phyloP scores from a whole-genome alignment of 2,888 invertebrate species.

The Standfussiana lucernea region DNA sequence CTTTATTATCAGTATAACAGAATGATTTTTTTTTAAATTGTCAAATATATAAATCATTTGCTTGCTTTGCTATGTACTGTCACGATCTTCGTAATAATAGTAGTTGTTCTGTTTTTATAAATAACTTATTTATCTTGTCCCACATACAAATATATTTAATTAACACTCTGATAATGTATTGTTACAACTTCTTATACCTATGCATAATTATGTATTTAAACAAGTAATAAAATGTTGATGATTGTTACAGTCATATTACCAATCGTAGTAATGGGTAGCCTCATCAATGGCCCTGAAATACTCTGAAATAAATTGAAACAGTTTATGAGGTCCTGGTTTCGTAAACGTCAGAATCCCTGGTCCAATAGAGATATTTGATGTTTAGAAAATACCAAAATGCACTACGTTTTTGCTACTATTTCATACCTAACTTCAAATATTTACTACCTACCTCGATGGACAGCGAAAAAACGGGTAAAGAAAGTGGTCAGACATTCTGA shows the following conservation, averaged over 20 bases:
- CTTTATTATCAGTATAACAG: neutral
- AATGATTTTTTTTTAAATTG: neutral
- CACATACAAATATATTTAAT: conserved; percentile 1
- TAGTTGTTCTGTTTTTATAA: conserved; percentile 40
- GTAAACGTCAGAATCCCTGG: no score
- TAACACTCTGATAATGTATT: conserved; percentile 13
- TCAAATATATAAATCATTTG: conserved; percentile 7
- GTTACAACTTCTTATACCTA: neutral
- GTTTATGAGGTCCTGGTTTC: neutral
- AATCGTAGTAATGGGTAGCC: neutral
- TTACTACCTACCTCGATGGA: no score
- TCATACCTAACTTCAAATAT: no score
- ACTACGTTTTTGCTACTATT: no score
- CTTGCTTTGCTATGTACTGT: conserved; percentile 1
- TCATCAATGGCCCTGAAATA: neutral
- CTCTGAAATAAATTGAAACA: conserved; percentile 22
- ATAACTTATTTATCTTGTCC: conserved; percentile 45
- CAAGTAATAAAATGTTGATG: neutral
- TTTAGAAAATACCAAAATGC: no score
- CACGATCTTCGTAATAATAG: conserved; percentile 8
- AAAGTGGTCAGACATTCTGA: no score
- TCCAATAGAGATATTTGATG: no score
- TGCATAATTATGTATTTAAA: conserved; percentile 2
- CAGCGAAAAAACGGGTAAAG: no score
- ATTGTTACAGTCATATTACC: no score